Conservation (phyloP, 2,888 invertebrate genomes). For the Stomorhina lunata region DNA sequence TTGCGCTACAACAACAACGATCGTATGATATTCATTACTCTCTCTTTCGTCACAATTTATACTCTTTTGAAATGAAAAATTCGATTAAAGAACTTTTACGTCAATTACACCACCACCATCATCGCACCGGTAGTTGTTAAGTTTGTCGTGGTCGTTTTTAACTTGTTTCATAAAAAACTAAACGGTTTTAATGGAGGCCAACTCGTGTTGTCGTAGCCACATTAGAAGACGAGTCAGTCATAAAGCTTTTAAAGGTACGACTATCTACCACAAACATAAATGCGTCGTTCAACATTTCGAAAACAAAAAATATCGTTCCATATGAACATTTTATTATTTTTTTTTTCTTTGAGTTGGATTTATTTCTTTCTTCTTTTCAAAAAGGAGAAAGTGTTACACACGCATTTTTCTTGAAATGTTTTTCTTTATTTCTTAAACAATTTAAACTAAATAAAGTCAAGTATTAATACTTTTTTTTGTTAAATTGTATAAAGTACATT, state of each 20-base stretch:
- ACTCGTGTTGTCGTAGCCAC: neutral
- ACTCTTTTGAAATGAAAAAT: neutral
- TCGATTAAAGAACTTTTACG: slow-evolving; percentile 24
- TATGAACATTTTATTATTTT: slow-evolving; percentile 1
- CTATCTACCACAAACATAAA: neutral
- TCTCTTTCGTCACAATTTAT: no score
- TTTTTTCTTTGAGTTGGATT: neutral
- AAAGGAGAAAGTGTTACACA: slow-evolving; percentile 65
- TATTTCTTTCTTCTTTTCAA: slow-evolving; percentile 43
- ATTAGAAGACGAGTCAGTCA: slow-evolving; percentile 14
- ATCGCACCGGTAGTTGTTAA: neutral
- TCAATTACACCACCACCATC: neutral
- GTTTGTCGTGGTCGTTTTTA: neutral
- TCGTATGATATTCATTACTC: neutral
- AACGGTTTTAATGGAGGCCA: no score
- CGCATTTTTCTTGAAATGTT: slow-evolving; percentile 32
- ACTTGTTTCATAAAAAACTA: neutral
- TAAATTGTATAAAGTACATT: neutral
- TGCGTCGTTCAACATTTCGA: neutral
- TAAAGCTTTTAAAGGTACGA: no score
- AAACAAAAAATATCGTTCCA: neutral
- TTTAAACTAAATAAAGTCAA: slow-evolving; percentile 55
- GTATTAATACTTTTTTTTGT: slow-evolving; percentile 6
- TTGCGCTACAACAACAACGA: neutral
- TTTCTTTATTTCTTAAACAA: slow-evolving; percentile 38